Base-by-base conservation (phyloP, 2,797 vertebrate species). In the Microctenopoma steveboyesi region DNA sequence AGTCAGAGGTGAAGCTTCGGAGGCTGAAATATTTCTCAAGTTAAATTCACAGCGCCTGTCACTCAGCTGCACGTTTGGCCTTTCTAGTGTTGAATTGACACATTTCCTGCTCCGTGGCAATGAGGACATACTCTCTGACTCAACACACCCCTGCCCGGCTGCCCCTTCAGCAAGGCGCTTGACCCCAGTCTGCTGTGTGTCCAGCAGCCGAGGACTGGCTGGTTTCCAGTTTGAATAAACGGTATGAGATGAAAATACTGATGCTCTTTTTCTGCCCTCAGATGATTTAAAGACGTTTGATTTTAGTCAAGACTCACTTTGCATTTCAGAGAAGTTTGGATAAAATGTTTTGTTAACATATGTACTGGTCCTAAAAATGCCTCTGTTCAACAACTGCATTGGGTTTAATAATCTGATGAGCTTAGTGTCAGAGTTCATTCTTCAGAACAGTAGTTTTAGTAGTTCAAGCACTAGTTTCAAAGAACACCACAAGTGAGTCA, bases 201-300 rank as follows among this genome's bases (percentile, higher is more conserved):
- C 78, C n/a, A 0, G 45, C 58, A 22, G 79, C 47, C 3, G 65
- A 69, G 8, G 66, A 82, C 75, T 85, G 86, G 84, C 82, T 54
- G 12, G 15, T 16, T 56, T 87, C 86, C 83, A 86, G 83, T 59
- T 81, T 68, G 76, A 71, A 80, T 72, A 62, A 78, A 79, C 12
- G 1, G 30, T 0, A 43, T 0, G 40, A 63, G 59, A 66, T 60
- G 40, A 67, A 74, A 67, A 71, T 55, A 18, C 8, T 28, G 22
- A 64, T 72, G 58, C 3, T 25, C 14, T 54, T 47, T 33, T 3
- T 55, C n/a, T 18, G 56, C 37, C 56, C 69, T 71, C 27, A 14
- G 58, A 69, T 25, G 47, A 64, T 60, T 42, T 43, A 52, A 64
- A 71, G 11, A 62, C 15, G 10, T 64, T 62, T 62, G 16, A 54